Evolutionary conservation across 2,797 vertebrate species (phyloP), one percentile per base, ranked within the genome.

Genomic region (Champsocephalus esox): DNA sequence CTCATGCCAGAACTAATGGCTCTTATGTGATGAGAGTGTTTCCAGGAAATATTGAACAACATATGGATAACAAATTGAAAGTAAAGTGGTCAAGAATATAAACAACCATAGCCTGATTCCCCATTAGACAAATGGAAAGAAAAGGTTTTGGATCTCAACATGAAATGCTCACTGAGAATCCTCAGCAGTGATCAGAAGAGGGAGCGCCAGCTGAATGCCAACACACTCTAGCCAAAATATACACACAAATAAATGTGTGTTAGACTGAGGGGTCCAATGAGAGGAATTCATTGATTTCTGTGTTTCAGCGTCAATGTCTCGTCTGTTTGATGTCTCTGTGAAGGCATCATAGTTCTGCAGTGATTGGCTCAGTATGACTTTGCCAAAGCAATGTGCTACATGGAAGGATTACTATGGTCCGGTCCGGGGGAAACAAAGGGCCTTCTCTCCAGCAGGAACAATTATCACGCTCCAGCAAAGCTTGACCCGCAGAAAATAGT

Each of bases 231-330:
- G 8, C 48, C 44, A 48, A 48, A 66, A 74, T 38, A 65, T 24
- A 41, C 19, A 24, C 19, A 38, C 14, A 60, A 55, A 24, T 56
- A 14, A 34, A 73, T 50, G 32, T n/a, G 51, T 41, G 32, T 12
- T 24, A 3, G n/a, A 70, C 52, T 17, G 24, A 66, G 38, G 62
- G 63, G 52, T 81, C 67, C 58, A 71, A 63, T 68, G 45, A 83
- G n/a, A 67, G 46, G 62, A 46, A 59, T 34, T 83, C 81, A 89
- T 85, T 87, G 84, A 89, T 88, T 89, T 77, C 55, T 66, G 66
- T 49, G 61, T 73, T 84, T 84, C 58, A 24, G 67, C 56, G 61
- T 58, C 70, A 74, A 66, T 80, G 62, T 83, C 58, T 57, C n/a
- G 10, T 9, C 32, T 21, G 13, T 84, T 80, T 87, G 68, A 80